A percentile compares a stretch with the other conserved stretches of the same genome.
Conservation (phyloP, 2,797 vertebrate species). For the Chrysolophus pictus region DNA sequence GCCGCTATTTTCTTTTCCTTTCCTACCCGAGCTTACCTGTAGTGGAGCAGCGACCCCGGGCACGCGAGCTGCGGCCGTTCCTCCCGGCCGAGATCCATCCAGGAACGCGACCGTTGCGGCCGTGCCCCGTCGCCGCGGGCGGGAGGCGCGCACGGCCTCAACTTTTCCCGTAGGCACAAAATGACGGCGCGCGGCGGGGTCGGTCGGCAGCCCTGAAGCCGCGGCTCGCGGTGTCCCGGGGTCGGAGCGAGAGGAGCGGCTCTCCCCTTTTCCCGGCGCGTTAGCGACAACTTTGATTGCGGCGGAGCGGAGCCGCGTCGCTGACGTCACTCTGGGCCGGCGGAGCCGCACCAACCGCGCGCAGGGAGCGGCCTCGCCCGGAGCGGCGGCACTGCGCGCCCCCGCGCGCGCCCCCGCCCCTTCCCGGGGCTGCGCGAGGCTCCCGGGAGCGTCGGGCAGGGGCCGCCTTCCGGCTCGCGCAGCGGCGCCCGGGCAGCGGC, state of each 20-base stretch:
- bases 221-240: background rate
- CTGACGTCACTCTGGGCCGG: conserved; percentile 89
- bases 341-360: conserved; percentile 95
- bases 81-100: too few species aligned
- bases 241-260: conserved; percentile 61
- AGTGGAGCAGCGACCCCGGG: too few species aligned
- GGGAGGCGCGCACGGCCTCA: too few species aligned
- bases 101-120: too few species aligned
- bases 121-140: too few species aligned
- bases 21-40: too few species aligned
- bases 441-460: background rate
- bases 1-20: too few species aligned
- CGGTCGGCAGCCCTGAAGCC: too few species aligned
- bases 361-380: conserved; percentile 79
- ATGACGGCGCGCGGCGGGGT: too few species aligned
- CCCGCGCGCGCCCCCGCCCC: background rate
- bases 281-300: conserved; percentile 90
- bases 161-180: too few species aligned
- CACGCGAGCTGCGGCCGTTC: too few species aligned
- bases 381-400: background rate
- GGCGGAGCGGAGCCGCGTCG: conserved; percentile 80
- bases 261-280: conserved; percentile 27
- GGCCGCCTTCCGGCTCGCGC: background rate
- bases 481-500: background rate
- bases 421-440: background rate